Evolutionary conservation across 1,140 invertebrate species (phyloP).

Genomic region (Lepidurus packardi): DNA sequence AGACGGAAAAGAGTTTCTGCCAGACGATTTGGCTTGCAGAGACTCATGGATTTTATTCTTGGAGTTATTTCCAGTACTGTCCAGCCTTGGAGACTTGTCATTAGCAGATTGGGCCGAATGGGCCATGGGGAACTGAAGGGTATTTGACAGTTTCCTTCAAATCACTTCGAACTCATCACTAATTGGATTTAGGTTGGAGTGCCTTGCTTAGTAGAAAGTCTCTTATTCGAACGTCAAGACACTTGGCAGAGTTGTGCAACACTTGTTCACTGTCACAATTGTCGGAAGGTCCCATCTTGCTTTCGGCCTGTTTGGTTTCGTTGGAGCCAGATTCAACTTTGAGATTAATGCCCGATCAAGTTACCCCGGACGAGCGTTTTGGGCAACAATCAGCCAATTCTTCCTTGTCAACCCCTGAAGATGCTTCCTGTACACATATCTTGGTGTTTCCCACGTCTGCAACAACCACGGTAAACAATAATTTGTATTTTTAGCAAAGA

Average conservation of each 20-base stretch:
- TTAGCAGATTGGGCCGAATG: constrained; percentile 89
- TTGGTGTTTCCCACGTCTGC: constrained; percentile 97
- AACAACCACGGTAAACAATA: constrained; percentile 69
- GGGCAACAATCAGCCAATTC: constrained; percentile 73
- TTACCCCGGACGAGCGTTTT: constrained; percentile 81
- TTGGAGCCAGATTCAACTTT: constrained; percentile 90
- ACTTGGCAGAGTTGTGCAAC: constrained; percentile 81
- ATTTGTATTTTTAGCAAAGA: constrained; percentile 25
- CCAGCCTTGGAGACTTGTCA: constrained; percentile 90
- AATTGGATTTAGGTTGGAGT: constrained; percentile 67
- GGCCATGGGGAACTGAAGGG: constrained; percentile 95
- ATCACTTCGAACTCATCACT: constrained; percentile 18
- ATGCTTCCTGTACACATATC: constrained; percentile 95
- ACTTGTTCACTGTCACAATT: constrained; percentile 79
- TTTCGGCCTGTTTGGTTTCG: constrained; percentile 94
- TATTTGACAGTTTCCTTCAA: constrained; percentile 40
- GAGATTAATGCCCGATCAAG: constrained; percentile 85
- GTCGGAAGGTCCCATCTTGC: constrained; percentile 74
- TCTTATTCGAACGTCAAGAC: constrained; percentile 75
- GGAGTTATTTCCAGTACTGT: constrained; percentile 87
- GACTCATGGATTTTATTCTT: constrained; percentile 95
- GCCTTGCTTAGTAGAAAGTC: constrained; percentile 86
- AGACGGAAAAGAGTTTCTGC: constrained; percentile 80
- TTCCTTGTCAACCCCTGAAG: constrained; percentile 80
- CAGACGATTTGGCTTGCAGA: constrained; percentile 78